Base-by-base conservation (phyloP, 2,888 invertebrate genomes). In the Tetragnatha montana region DNA sequence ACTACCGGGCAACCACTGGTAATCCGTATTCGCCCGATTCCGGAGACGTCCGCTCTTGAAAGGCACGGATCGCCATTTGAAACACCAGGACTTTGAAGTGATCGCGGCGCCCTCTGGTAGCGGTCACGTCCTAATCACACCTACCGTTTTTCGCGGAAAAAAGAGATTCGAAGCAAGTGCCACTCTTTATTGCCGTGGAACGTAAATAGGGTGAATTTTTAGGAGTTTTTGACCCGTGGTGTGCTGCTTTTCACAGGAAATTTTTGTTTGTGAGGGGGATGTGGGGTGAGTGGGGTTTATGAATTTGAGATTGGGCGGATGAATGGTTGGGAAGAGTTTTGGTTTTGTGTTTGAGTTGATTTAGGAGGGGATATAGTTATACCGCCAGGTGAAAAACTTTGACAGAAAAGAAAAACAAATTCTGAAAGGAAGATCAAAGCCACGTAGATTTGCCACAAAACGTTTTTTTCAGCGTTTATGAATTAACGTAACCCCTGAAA, bases 51-150 rank as follows among this genome's bases (percentile, higher is more conserved):
- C 80, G 71, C 81, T 75, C 89, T 14, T 75, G 71, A 50, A 75
- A 22, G 71, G 47, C 69, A 47, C 85, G 85, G 85, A 85, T 68
- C 81, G 89, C 89, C 89, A 89, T 89, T 89, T 89, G 89, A 89
- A 89, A 71, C 79, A 60, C 76, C 85, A 70, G 81, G 85, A 85
- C 81, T 85, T 69, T 70, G 35, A 78, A 78, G 35, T 51, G 76
- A 47, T 12, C 8, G 17, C n/a, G 47, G 87, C 78, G 87, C 87
- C 87, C 81, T 71, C 87, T 81, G n/a, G 14, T 35, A 68, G n/a
- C 70, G 50, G 81, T 78, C 76, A 76, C 87, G 78, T 81, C 81
- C 35, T 14, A 78, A 76, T 81, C 70, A 21, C 85, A 51, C 74
- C 74, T 71, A 80, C 73, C 79, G 51, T 76, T 87, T 35, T 35